phyloP scores from a whole-genome alignment of 2,797 vertebrate species.

The Lycodopsis pacificus region DNA sequence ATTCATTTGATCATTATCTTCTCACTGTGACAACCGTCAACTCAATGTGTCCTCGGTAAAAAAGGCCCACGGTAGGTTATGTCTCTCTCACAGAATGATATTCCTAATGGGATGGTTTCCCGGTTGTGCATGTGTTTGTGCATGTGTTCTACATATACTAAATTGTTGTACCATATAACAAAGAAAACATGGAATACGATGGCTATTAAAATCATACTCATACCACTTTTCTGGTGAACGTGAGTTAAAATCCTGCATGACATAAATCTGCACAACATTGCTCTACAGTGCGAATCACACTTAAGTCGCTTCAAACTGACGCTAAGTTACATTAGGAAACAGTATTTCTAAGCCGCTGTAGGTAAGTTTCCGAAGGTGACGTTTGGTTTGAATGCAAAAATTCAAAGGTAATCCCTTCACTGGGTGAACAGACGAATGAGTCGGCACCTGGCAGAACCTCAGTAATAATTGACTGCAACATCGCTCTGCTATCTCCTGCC shows the following conservation, averaged over 20 bases:
- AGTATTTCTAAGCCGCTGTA: constrained; percentile 37
- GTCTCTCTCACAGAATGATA: not conserved
- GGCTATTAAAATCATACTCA: not conserved
- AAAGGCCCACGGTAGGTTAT: not conserved
- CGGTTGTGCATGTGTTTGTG: not conserved
- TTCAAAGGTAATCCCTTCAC: constrained; percentile 41
- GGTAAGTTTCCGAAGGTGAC: constrained; percentile 48
- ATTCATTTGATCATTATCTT: not conserved
- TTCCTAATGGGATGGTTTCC: not conserved
- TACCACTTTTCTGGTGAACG: not conserved
- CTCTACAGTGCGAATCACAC: constrained; percentile 22
- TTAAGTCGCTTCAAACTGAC: constrained; percentile 30
- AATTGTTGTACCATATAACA: not conserved
- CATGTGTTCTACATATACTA: not conserved
- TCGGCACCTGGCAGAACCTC: constrained; percentile 41
- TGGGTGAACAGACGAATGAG: constrained; percentile 34
- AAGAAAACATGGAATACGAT: not conserved
- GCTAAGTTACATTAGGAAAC: constrained; percentile 44
- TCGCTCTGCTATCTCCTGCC: constrained; percentile 16
- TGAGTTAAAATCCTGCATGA: not conserved
- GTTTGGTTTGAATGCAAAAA: constrained; percentile 45
- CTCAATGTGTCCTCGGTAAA: not conserved
- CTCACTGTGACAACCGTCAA: not conserved
- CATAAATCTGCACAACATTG: constrained; percentile 40
- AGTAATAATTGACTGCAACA: constrained; percentile 41